These are phyloP conservation scores for Drosophila nr. perissopoda DNA, from an alignment of 2,888 invertebrate species.

Conservation along the genomic window DNA sequence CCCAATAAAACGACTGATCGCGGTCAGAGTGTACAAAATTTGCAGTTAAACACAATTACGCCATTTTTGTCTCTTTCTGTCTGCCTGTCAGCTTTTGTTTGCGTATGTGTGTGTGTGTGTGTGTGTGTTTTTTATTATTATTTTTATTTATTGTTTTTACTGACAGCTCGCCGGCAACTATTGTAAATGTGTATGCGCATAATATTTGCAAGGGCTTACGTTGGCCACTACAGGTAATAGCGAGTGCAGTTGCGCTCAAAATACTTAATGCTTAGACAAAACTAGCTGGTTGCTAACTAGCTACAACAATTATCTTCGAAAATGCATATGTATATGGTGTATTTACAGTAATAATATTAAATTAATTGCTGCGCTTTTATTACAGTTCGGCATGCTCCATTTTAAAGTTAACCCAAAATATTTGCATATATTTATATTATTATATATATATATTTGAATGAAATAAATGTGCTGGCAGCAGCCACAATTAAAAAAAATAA, in stretches of 20 bases:
- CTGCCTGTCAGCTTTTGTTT: neutral
- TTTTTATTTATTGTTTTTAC: slow-evolving; percentile 15
- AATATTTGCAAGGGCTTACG: neutral
- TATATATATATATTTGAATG: neutral
- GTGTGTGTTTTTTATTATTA: neutral
- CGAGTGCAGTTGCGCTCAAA: neutral
- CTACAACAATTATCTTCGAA: neutral
- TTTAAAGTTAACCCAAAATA: neutral
- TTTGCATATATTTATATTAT: no score
- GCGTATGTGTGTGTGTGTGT: slow-evolving; percentile 1
- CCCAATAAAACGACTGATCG: slow-evolving; percentile 70
- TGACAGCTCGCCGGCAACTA: slow-evolving; percentile 13
- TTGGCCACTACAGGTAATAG: neutral
- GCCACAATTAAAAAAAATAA: neutral
- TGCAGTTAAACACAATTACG: slow-evolving; percentile 70
- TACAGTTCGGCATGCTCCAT: neutral
- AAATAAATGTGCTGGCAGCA: neutral
- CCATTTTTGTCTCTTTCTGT: slow-evolving; percentile 37
- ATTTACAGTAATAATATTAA: neutral
- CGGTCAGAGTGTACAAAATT: slow-evolving; percentile 68
- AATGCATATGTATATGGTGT: neutral
- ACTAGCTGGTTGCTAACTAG: neutral
- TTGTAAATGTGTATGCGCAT: neutral
- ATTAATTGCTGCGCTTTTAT: neutral
- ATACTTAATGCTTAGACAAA: neutral